Base-by-base conservation (phyloP, 2,113 vertebrate genomes). In the Erythrolamprus reginae region DNA sequence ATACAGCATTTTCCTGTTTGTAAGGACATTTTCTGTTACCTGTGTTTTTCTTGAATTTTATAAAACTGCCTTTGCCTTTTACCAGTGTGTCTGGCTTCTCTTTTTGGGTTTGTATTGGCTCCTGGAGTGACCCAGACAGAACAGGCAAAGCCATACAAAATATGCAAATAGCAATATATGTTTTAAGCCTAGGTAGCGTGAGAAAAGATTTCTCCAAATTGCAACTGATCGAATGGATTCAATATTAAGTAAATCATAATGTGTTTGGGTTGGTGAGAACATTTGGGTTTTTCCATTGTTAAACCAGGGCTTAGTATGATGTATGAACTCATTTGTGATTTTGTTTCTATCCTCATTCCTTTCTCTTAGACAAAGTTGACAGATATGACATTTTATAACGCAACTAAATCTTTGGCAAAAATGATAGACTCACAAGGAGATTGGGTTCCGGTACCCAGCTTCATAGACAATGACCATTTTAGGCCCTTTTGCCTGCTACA, bases 381-480 rank as follows among this genome's bases (percentile, higher is more conserved):
- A 8, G 23, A 52, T 65, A 90, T 86, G 88, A 92, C 82, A 48
- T 96, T 96, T 84, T 93, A 95, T 91, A 95, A 95, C 8, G 94
- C 95, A 87, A 96, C 96, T 5, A 92, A 93, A 88, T 91, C 92
- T 38, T 92, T 96, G 84, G 65, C 93, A 52, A 93, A 93, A 87
- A 93, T 95, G 84, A 93, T 96, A 17, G 94, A 96, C 90, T 95
- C 96, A 42, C 85, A 84, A 47, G 95, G 95, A 52, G 94, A 95
- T 52, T 92, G 96, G 90, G 91, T 93, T 0, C 94, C 96, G 4
- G 91, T 96, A 0, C 93, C 94, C 92, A 96, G 95, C 89, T 92
- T 96, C 92, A 95, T 96, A 15, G 95, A 96, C 90, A 94, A 96
- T 92, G 90, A 95, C 47, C 91, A 92, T 42, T 96, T 96, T 94